Evolutionary conservation across 2,113 vertebrate species (phyloP).

Genomic region (Rhinopomastus cyanomelas): DNA sequence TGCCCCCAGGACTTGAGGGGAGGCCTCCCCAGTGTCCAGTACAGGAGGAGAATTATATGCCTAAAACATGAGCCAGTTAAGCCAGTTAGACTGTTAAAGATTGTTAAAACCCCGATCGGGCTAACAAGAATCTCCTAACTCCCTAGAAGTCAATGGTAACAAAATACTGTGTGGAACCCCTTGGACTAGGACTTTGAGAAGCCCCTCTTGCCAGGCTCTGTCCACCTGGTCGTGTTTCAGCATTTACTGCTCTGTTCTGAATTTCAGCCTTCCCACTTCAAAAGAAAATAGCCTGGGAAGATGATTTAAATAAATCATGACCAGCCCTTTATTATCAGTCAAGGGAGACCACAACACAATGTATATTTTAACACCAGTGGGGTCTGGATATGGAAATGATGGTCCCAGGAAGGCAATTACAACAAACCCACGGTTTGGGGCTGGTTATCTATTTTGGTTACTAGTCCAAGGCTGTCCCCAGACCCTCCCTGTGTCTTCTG

Average conservation of each 20-base stretch:
- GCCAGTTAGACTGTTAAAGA: too few species aligned
- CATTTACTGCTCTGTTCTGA: not conserved
- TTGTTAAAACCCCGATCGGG: not conserved
- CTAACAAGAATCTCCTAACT: not conserved
- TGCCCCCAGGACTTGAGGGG: too few species aligned
- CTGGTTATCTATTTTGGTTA: not conserved
- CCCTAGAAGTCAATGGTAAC: accelerated
- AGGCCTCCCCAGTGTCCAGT: too few species aligned
- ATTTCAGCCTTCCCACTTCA: not conserved
- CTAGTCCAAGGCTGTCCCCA: not conserved
- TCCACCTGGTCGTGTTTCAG: not conserved
- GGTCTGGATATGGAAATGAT: not conserved
- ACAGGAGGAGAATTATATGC: too few species aligned
- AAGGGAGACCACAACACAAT: not conserved
- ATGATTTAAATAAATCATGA: slow-evolving; percentile 12
- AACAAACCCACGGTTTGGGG: not conserved
- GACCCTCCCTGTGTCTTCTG: not conserved
- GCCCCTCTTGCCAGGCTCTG: not conserved
- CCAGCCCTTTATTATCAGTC: not conserved
- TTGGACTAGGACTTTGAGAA: not conserved
- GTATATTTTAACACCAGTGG: not conserved
- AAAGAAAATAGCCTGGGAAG: slow-evolving; percentile 1
- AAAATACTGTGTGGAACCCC: not conserved
- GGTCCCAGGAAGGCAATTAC: not conserved
- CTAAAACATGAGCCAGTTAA: too few species aligned